These are phyloP conservation scores for Coreius guichenoti DNA, from an alignment of 2,797 vertebrate genomes.

Conservation along the genomic window DNA sequence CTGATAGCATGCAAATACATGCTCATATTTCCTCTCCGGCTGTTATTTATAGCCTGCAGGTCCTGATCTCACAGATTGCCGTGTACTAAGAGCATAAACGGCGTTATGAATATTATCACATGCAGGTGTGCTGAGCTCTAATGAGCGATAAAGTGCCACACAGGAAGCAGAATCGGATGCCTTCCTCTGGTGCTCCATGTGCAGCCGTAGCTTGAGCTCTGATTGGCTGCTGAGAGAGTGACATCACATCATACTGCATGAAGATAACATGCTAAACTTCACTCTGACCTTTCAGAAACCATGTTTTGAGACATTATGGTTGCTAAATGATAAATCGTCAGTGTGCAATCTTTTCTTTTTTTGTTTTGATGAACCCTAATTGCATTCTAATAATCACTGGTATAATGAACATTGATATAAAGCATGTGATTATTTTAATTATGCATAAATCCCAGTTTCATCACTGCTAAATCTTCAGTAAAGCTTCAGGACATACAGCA, in stretches of 20 bases:
- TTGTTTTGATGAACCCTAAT: too few relatives aligned
- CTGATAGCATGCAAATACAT: background rate
- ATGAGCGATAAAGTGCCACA: constrained; percentile 5
- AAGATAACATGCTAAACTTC: background rate
- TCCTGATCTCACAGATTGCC: background rate
- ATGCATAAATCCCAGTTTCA: background rate
- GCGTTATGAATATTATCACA: constrained; percentile 26
- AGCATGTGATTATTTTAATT: background rate
- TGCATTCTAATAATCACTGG: background rate
- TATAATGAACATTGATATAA: background rate
- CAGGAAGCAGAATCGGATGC: constrained; percentile 24
- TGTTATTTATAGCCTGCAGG: constrained; percentile 10
- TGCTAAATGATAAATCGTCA: background rate
- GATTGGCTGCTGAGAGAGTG: constrained; percentile 11
- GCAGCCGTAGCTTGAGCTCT: background rate
- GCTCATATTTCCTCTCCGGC: background rate
- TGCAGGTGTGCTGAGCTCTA: constrained; percentile 22
- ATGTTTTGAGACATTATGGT: background rate
- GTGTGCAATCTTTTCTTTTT: background rate
- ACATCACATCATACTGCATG: background rate
- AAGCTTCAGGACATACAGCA: background rate
- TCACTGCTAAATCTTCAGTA: background rate
- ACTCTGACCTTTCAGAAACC: constrained; percentile 2
- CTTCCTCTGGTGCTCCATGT: background rate
- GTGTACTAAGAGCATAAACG: background rate